These are phyloP conservation scores for Mylabris sibirica DNA, from an alignment of 2,888 invertebrate genomes.

Conservation along the genomic window DNA sequence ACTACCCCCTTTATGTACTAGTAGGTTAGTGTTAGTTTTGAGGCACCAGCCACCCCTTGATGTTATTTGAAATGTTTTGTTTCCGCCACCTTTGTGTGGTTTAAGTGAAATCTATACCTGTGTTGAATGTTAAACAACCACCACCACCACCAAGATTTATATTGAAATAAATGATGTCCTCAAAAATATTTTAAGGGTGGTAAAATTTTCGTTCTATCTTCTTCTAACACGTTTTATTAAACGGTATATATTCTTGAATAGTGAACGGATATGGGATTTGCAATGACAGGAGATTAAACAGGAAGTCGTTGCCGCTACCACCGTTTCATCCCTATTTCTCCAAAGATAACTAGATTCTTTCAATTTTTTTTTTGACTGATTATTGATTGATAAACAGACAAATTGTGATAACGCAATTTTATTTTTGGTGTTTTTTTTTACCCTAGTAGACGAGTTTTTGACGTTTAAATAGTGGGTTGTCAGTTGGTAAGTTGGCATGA, in stretches of 20 bases:
- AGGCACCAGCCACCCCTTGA: constrained; percentile 23
- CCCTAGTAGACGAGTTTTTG: neutral
- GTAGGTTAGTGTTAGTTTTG: neutral
- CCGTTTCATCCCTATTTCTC: neutral
- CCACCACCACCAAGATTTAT: neutral
- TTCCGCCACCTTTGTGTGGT: neutral
- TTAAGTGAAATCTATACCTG: constrained; percentile 28
- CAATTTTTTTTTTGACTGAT: neutral
- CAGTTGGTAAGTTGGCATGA: neutral
- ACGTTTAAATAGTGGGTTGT: neutral
- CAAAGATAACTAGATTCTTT: neutral
- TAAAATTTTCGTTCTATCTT: neutral
- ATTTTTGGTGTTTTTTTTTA: neutral
- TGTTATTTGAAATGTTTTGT: constrained; percentile 17
- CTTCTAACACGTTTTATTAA: neutral
- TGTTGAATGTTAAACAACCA: constrained; percentile 24
- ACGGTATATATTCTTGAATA: neutral
- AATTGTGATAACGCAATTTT: neutral
- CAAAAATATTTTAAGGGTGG: neutral
- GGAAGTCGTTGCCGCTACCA: constrained; percentile 22
- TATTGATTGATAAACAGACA: neutral
- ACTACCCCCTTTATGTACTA: neutral
- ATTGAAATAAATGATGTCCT: constrained; percentile 1
- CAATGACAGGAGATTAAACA: constrained; percentile 36
- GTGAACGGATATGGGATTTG: constrained; percentile 32